Evolutionary conservation across 2,888 invertebrate genomes (phyloP), one percentile per base, ranked within the genome.

Genomic region (Brachypalpus laphriformis): DNA sequence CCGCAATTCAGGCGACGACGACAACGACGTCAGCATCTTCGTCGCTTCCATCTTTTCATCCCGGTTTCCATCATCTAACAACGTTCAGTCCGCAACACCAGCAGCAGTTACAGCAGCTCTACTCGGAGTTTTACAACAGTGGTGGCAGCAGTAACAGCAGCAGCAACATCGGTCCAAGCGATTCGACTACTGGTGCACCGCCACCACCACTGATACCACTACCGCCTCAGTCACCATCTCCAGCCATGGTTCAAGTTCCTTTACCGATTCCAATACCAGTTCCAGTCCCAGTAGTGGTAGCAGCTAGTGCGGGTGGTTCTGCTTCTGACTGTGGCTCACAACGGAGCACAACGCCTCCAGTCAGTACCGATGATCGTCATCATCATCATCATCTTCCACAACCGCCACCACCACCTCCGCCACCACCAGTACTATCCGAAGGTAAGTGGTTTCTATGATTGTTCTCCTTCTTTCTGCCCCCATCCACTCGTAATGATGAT

Each of bases 31-130:
- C 65, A n/a, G 45, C 47, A 28, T 25, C 74, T 7, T 22, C 82
- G 71, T 49, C 65, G 34, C 74, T 85, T 59, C 76, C 80, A 81
- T 76, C 65, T 51, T 86, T 82, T 45, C 86, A 86, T 57, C 71
- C 86, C 4, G 71, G 82, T 57, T 77, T 77, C 28, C 86, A 82
- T 75, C 86, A 78, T 40, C 51, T 76, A 45, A 72, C 82, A 56
- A 49, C 72, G 22, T 85, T 85, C 18, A 78, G 85, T 57, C 71
- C 86, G 11, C 85, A 86, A 42, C 89, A 89, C 61, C 88, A 88
- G 37, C 89, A 88, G 59, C 88, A 89, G 71, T 87, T 89, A 61
- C 89, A 89, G 61, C 88, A 89, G 87, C 85, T 89, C 42, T 89
- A 89, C 82, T 87, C 88, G 45, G 89, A 89, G 66, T 88, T 89